phyloP scores from a whole-genome alignment of 2,113 vertebrate species.

The Paratilapia polleni region DNA sequence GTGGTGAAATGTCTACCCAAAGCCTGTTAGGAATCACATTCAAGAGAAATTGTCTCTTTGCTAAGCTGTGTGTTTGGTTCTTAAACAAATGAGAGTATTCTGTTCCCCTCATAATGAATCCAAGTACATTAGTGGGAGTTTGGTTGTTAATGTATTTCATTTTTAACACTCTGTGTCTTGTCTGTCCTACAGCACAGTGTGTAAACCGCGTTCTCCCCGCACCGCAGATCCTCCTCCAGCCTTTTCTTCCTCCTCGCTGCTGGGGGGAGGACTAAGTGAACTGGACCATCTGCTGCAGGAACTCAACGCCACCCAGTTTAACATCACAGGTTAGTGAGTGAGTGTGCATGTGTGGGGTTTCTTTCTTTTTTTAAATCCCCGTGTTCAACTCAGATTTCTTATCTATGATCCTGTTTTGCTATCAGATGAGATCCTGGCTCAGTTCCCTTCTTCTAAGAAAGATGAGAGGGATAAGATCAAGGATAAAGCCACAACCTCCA shows the following conservation, averaged over 20 bases:
- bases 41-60: too few relatives aligned
- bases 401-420: conserved; percentile 33
- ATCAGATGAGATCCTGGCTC: conserved; percentile 93
- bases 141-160: not conserved
- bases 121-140: not conserved
- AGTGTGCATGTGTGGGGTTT: not conserved
- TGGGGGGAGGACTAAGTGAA: conserved; percentile 90
- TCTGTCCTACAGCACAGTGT: conserved; percentile 83
- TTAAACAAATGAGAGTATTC: not conserved
- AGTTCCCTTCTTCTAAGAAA: conserved; percentile 88
- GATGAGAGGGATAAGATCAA: conserved; percentile 79
- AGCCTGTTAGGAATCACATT: not conserved
- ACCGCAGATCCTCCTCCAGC: conserved; percentile 70
- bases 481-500: conserved; percentile 60
- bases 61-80: not conserved
- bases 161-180: not conserved
- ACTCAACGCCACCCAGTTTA: conserved; percentile 94
- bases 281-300: conserved; percentile 91
- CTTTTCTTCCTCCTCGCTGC: conserved; percentile 85
- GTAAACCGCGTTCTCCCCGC: conserved; percentile 86
- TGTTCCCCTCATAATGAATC: not conserved
- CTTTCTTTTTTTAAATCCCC: not conserved
- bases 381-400: not conserved
- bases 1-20: not conserved
- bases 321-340: conserved; percentile 86